Conservation (phyloP, 2,113 vertebrate species). For the Brachyistius frenatus region DNA sequence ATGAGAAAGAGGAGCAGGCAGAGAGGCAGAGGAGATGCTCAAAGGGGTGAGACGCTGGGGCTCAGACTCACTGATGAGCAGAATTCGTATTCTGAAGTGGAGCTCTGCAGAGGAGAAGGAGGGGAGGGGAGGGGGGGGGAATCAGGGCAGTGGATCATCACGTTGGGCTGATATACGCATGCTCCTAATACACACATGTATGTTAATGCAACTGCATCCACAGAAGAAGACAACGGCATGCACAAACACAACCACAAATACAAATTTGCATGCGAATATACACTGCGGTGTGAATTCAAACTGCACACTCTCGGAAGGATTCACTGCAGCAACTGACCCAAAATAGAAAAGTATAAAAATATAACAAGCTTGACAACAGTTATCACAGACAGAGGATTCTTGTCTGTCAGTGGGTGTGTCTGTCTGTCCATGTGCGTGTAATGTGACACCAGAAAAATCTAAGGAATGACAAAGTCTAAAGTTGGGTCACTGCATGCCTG, state of each 20-base stretch:
- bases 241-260: background rate
- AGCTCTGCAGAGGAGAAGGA: slow-evolving; percentile 67
- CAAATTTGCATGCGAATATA: background rate
- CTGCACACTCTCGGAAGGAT: background rate
- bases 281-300: background rate
- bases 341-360: slow-evolving; percentile 41
- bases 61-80: slow-evolving; percentile 59
- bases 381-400: background rate
- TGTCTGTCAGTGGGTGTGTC: slow-evolving; percentile 33
- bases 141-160: slow-evolving; percentile 79
- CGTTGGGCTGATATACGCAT: slow-evolving; percentile 31
- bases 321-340: background rate
- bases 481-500: slow-evolving; percentile 20
- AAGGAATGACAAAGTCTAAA: slow-evolving; percentile 3
- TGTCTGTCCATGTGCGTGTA: slow-evolving; percentile 11
- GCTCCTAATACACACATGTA: slow-evolving; percentile 21
- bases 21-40: slow-evolving; percentile 44
- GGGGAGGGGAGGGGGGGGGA: slow-evolving; percentile 44
- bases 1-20: slow-evolving; percentile 27
- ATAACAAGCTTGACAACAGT: background rate
- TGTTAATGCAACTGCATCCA: background rate
- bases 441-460: slow-evolving; percentile 10
- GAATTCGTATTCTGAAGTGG: slow-evolving; percentile 69
- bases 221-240: background rate
- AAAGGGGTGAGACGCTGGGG: slow-evolving; percentile 46